Base-by-base conservation (phyloP, 2,113 vertebrate species). In the Origma solitaria region DNA sequence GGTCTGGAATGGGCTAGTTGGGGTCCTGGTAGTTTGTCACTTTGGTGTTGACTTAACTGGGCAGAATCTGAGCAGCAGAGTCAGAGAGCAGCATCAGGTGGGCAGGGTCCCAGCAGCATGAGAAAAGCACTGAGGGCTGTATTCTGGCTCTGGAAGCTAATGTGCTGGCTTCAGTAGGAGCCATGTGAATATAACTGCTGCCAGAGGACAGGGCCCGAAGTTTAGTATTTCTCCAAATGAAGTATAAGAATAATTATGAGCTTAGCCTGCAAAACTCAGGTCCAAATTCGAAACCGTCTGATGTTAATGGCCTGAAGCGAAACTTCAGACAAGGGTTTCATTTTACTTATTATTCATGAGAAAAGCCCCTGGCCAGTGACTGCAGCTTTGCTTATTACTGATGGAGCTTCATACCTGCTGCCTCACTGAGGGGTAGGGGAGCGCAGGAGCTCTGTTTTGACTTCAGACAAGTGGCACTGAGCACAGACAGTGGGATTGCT, bases 211-310 rank as follows among this genome's bases (percentile, higher is more conserved):
- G 42, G 42, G 27, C n/a, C 56, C 66, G 40, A 86, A 85, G 75
- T 88, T 91, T 56, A 88, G 54, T 44, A 51, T 90, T 94, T 94
- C 62, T 88, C 42, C 16, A 15, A 90, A 44, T 19, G 22, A 86
- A 73, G 50, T 72, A 80, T 80, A 85, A 91, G 92, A 89, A 49
- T 64, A 95, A 79, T 92, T 77, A 79, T 54, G 45, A 91, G 28
- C 54, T 94, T 87, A 80, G 73, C 53, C 45, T 2, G 1, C 25
- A 33, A 50, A 25, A 18, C 54, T 82, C 0, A 2, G 19, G 15
- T 27, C 38, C 2, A 11, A 89, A 87, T 87, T 94, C 10, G 3
- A 53, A 85, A 79, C 62, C 69, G 94, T 72, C 70, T 90, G 71
- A 38, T 91, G 54, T 85, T 90, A 94, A 91, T 66, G 62, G 50